Evolutionary conservation across 2,888 invertebrate genomes (phyloP), one percentile per base, ranked within the genome.

Genomic region (Drosophila seclusa): DNA sequence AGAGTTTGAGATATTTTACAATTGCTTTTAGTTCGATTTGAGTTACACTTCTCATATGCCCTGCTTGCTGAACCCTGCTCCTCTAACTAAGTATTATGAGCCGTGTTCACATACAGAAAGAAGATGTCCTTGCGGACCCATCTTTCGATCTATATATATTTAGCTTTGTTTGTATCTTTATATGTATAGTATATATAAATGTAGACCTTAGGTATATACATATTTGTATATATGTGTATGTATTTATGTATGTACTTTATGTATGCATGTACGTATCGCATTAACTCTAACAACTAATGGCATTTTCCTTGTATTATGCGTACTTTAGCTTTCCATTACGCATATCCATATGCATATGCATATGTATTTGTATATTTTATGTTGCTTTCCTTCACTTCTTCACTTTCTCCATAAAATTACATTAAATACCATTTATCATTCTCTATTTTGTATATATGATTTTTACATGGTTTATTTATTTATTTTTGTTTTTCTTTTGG

Each of bases 261-360:
- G 40, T 67, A 66, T 52, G 45, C 27, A 54, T 68, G 49, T 64
- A 67, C 58, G 68, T 72, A 85, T 79, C 73, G 86, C 88, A 81
- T 86, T 86, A 83, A 83, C 72, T 78, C 78, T 90, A 89, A 87
- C 75, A 89, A 82, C 89, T 91, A 89, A 89, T 91, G 90, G 90
- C 91, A 87, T 84, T 84, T 77, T 89, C 76, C 71, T 78, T 79
- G 74, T 87, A 79, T 76, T 82, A 82, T 76, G 76, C 84, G 78
- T 83, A 52, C 50, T 53, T 45, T 38, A 83, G 38, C 69, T 66
- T 69, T 70, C 40, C 60, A 72, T 62, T 67, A 62, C 52, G 34
- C 61, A 73, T 73, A 65, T 67, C 68, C 57, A 77, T 60, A 36
- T 18, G 48, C n/a, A 57, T 60, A 50, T 66, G 55, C 66, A 32